Conservation (phyloP, 2,113 vertebrate species). For the Onychostoma macrolepis region DNA sequence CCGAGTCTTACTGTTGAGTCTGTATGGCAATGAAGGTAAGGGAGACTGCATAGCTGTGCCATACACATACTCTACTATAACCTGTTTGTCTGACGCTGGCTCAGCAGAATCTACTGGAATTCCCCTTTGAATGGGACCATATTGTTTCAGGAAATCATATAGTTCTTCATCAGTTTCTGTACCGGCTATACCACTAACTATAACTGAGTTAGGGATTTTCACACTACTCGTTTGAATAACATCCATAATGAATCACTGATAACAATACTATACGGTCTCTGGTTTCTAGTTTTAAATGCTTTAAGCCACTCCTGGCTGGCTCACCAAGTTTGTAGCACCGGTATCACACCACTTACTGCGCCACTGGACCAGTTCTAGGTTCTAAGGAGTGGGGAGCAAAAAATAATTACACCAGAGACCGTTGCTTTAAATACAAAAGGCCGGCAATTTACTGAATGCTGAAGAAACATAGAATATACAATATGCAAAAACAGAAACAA, state of each 20-base stretch:
- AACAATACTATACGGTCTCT: neutral
- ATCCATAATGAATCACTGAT: slow-evolving; percentile 29
- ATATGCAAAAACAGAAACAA: too few species aligned
- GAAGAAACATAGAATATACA: too few species aligned
- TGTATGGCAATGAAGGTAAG: slow-evolving; percentile 28
- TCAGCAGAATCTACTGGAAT: slow-evolving; percentile 13
- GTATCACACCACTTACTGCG: too few species aligned
- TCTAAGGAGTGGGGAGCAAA: too few species aligned
- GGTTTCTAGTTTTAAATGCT: neutral
- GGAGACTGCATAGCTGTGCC: neutral
- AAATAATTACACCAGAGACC: too few species aligned
- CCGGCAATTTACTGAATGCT: too few species aligned
- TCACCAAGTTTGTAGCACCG: neutral
- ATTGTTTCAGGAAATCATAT: slow-evolving; percentile 42
- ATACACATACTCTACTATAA: neutral
- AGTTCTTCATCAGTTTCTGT: slow-evolving; percentile 46
- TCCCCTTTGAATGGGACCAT: slow-evolving; percentile 40
- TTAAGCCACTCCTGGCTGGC: neutral
- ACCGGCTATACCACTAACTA: slow-evolving; percentile 40
- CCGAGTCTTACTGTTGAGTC: neutral
- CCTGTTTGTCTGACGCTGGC: neutral
- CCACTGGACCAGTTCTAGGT: too few species aligned
- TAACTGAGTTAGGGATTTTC: slow-evolving; percentile 36
- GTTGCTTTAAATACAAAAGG: too few species aligned
- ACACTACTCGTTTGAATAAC: slow-evolving; percentile 27